Conservation (phyloP, 2,113 vertebrate genomes). For the Casuarius casuarius region DNA sequence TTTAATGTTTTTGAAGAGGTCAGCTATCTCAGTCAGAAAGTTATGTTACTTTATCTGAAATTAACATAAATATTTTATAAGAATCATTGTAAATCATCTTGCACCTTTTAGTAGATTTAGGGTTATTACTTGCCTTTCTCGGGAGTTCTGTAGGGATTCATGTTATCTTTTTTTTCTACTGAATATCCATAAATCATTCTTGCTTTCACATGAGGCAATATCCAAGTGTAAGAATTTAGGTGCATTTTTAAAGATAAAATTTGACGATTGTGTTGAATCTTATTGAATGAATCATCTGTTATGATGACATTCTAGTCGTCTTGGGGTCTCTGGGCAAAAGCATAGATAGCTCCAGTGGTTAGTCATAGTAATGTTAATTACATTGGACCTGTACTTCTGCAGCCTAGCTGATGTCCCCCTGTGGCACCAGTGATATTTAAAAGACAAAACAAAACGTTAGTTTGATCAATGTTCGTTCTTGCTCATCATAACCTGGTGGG, state of each 20-base stretch:
- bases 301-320: not conserved
- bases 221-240: not conserved
- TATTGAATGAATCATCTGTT: not conserved
- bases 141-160: not conserved
- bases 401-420: not conserved
- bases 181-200: not conserved
- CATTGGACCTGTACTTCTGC: not conserved
- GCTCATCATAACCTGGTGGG: not conserved
- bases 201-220: not conserved
- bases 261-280: not conserved
- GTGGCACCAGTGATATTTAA: not conserved
- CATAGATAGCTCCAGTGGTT: not conserved
- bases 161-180: not conserved
- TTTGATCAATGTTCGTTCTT: not conserved
- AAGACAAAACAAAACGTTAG: not conserved
- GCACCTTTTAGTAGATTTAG: not conserved
- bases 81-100: slow-evolving; percentile 5
- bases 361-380: not conserved
- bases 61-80: slow-evolving; percentile 44
- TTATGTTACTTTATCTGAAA: slow-evolving; percentile 21
- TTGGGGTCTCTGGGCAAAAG: not conserved
- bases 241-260: slow-evolving; percentile 3
- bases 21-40: not conserved
- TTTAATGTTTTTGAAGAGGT: not conserved
- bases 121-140: not conserved